Base-by-base conservation (phyloP, 2,888 invertebrate genomes). In the Antheraea yamamai region DNA sequence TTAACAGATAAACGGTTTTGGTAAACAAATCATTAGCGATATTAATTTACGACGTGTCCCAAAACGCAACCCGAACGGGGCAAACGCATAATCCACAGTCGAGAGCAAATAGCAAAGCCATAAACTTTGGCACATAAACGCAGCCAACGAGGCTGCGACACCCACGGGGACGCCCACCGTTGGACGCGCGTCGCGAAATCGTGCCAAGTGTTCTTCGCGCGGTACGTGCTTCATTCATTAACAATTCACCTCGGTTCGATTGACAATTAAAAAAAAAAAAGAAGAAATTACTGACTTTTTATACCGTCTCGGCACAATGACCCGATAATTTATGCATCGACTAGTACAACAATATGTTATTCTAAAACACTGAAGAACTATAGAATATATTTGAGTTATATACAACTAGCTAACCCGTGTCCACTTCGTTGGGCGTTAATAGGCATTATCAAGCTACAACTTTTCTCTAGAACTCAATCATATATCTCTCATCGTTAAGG, bases 101-200 rank as follows among this genome's bases (percentile, higher is more conserved):
- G 39, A 58, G 26, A 72, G 55, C 70, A 71, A 70, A 75, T 61
- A 72, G 61, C 68, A 55, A 66, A 55, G 58, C 74, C 74, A 72
- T 75, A 75, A 75, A 75, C 39, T 61, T 75, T 75, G 74, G 74
- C 74, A 75, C 74, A 75, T 61, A 72, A 72, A 61, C 47, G 47
- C 47, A 61, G 47, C 58, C 72, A 72, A 61, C 77, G 79, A 81
- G 80, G 80, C 78, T 79, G 78, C 71, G 58, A 78, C 80, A 78
- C 80, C 80, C 79, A 81, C 81, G 39, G 70, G 10, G 74, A 72
- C 64, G 70, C 80, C 81, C 77, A 80, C 80, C 20, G 58, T 16
- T 26, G 68, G 52, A 30, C 72, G 35, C 35, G 39, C 68, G 35
- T 68, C 26, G 35, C 12, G 70, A 18, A 26, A 16, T 61, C 75